Percentiles rank a stretch among this genome's conserved stretches.
Conservation (phyloP, 2,113 vertebrate genomes). For the Ellobius talpinus region DNA sequence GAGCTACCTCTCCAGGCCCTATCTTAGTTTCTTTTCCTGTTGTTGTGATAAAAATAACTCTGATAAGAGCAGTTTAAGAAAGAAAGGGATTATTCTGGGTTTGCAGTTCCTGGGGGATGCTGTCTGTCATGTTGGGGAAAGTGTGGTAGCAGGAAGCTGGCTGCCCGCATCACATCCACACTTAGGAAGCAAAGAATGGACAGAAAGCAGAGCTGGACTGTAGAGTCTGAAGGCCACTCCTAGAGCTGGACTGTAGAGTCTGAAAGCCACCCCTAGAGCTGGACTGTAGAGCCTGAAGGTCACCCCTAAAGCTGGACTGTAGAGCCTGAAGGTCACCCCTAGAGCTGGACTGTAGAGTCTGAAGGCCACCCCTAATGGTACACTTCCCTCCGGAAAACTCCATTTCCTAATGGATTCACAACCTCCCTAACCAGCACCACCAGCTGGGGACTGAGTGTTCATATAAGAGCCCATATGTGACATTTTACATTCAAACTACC, state of each 20-base stretch:
- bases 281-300: no score
- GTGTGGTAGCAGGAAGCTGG: neutral
- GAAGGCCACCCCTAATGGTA: neutral
- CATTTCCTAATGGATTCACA: neutral
- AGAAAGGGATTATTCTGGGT: neutral
- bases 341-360: no score
- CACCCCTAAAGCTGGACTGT: neutral
- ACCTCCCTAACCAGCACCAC: neutral
- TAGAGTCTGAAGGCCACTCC: neutral
- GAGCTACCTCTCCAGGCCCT: neutral
- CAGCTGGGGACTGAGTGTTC: neutral
- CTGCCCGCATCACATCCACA: neutral
- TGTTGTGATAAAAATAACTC: neutral
- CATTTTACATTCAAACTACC: neutral
- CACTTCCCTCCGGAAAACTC: neutral
- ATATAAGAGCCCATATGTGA: no score
- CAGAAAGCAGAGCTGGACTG: neutral
- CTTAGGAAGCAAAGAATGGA: neutral
- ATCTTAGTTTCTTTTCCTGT: neutral
- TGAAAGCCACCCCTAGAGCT: no score
- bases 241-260: accelerated
- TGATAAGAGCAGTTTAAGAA: neutral
- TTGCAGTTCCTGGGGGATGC: neutral
- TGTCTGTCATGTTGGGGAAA: no score
- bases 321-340: neutral